These are phyloP conservation scores for Neodiprion lecontei DNA, from an alignment of 1,140 invertebrate species.

Conservation along the genomic window DNA sequence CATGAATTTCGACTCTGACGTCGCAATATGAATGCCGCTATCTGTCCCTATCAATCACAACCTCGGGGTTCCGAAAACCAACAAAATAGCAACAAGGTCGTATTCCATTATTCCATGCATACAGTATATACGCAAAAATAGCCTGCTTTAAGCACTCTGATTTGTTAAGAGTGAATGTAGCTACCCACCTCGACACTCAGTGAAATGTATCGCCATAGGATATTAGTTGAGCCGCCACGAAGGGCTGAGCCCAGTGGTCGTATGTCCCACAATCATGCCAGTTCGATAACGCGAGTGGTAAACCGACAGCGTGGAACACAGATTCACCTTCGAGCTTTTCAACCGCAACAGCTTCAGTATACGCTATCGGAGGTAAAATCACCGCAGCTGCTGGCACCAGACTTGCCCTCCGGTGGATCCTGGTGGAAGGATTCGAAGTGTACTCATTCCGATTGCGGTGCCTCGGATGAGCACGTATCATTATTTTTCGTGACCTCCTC, in stretches of 20 bases:
- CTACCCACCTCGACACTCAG: constrained; percentile 62
- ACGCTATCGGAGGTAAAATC: constrained; percentile 91
- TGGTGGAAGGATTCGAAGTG: constrained; percentile 89
- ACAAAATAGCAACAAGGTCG: no score
- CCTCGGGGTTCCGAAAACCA: no score
- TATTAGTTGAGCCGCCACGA: constrained; percentile 56
- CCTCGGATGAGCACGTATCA: constrained; percentile 80
- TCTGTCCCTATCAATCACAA: constrained; percentile 51
- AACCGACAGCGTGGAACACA: constrained; percentile 69
- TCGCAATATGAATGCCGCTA: constrained; percentile 75
- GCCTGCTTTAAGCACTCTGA: constrained; percentile 53
- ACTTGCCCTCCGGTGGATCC: constrained; percentile 91
- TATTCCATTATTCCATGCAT: no score
- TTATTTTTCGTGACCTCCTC: constrained; percentile 88
- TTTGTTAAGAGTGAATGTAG: constrained; percentile 76
- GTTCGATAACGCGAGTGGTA: constrained; percentile 57
- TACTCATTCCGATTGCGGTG: constrained; percentile 88
- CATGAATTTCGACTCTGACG: constrained; percentile 80
- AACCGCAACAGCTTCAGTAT: constrained; percentile 87
- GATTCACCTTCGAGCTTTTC: constrained; percentile 79
- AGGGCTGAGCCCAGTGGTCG: no score
- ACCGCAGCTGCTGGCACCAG: constrained; percentile 90
- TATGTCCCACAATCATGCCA: no score
- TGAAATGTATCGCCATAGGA: constrained; percentile 57
- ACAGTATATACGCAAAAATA: no score